Base-by-base conservation (phyloP, 2,113 vertebrate species). In the Saccopteryx leptura region DNA sequence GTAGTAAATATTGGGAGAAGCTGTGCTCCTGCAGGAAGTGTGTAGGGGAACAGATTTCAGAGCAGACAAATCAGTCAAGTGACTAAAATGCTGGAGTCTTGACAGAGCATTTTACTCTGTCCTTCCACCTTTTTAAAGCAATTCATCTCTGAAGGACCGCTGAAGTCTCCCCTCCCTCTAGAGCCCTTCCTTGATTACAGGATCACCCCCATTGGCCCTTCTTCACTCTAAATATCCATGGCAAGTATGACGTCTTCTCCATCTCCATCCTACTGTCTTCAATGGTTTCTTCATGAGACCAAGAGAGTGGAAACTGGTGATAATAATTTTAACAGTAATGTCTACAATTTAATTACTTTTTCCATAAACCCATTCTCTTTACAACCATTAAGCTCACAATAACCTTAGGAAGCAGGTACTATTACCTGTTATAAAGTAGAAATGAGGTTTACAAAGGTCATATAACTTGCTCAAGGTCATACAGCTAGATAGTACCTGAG, bases 1-100 rank as follows among this genome's bases (percentile, higher is more conserved):
- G 90, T 71, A 76, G 92, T 96, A 97, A 91, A 92, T 83, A 66
- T 31, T 56, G 9, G 95, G 69, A 95, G 21, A 92, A 92, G 58
- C 85, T 88, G 95, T 95, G 68, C 95, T 91, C 97, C 95, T 88
- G 94, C 4, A 65, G 90, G 91, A 82, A 95, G 83, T 93, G 85
- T 88, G 23, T 88, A 94, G 91, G 94, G 88, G 54, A 96, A 96
- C 93, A 78, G 56, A 91, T 93, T 95, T 96, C 84, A 92, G 81
- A 66, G 56, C 95, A 97, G 76, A 94, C 18, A 93, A 93, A 95
- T 97, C 95, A 98, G 93, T 88, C 23, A 97, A 97, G 74, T 75
- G 88, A 50, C 86, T 54, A 2, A 96, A 96, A 97, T 81, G 74
- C 14, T 90, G 60, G 83, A 96, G 7, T 8, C 61, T 56, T 90